Base-by-base conservation (phyloP, 2,113 vertebrate species). In the Pogonocichla stellata region DNA sequence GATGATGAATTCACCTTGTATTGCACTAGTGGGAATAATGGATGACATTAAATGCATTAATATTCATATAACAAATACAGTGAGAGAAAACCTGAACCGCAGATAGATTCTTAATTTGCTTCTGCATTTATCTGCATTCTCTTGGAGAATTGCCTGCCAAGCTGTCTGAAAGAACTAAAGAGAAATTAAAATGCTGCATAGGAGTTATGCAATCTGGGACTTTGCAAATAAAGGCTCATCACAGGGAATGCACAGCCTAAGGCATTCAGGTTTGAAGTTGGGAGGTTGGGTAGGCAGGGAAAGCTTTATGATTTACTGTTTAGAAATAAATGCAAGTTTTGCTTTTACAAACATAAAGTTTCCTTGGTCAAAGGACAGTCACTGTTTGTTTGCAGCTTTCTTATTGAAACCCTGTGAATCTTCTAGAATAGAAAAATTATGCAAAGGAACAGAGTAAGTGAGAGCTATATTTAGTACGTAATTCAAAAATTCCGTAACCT, bases 121-220 rank as follows among this genome's bases (percentile, higher is more conserved):
- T 94, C 93, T 96, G 79, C 88, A 86, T 96, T 96, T 96, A 90
- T 96, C 95, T 94, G 93, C 93, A 93, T 96, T 95, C 94, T 94
- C 89, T 80, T 96, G 93, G 94, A 95, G 94, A 94, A 96, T 73
- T 96, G 95, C 94, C 95, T 96, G 94, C 92, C 88, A 90, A 86
- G 90, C 69, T 94, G 78, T 91, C 95, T 94, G 92, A 91, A 93
- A 93, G 86, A 90, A 70, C 93, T 94, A 75, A 95, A 90, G 84
- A 90, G 88, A 95, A 95, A 92, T 95, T 95, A 94, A 97, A 97
- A 91, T 95, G 96, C 90, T 96, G 93, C 78, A 93, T 94, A 77
- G 79, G 92, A 94, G 90, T 97, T 96, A 95, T 17, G 75, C 88
- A 97, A 87, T 88, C 80, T 85, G 87, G 61, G 91, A 38, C 73